Evolutionary conservation across 1,140 invertebrate species (phyloP), one percentile per base, ranked within the genome.

Genomic region (Ceratosolen solmsi): DNA sequence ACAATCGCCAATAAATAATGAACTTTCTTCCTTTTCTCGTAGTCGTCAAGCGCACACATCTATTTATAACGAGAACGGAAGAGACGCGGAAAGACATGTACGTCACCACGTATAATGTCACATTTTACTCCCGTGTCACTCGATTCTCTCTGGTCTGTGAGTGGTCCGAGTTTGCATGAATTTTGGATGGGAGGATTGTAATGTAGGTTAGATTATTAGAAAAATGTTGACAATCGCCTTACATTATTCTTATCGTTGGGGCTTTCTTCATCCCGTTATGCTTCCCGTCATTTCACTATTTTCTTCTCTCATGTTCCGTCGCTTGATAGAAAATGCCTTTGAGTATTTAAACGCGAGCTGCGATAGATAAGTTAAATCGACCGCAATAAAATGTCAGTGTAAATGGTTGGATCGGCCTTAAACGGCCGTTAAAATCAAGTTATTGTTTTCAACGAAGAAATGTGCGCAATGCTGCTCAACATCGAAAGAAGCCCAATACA

Each of bases 381-480:
- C n/a, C 72, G 77, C 68, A 85, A 87, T 87, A 87, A 87, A 86
- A 81, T 72, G 77, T 80, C 83, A 76, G 78, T 51, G 81, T 84
- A 83, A 85, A 86, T 30, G 80, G 83, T 22, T 38, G 46, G 56
- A 78, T 80, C 33, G 81, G 87, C 83, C 85, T 86, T 84, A 86
- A 88, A 85, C 78, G 85, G 83, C 83, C 79, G 83, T 88, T 85
- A 84, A 86, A 87, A 86, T 77, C 41, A 82, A 46, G 83, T 89
- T 87, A 88, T 88, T 88, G 87, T 88, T 88, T 88, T 87, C 83
- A 77, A 81, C 60, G 82, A 41, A 80, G 79, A 83, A 73, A 71
- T 76, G 63, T 60, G 41, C 25, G 20, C 36, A 46, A 38, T 56
- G 63, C 49, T n/a, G 22, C 2, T 20, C 33, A 7, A 20, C 4